Base-by-base conservation (phyloP, 2,113 vertebrate species). In the Rhea americana region DNA sequence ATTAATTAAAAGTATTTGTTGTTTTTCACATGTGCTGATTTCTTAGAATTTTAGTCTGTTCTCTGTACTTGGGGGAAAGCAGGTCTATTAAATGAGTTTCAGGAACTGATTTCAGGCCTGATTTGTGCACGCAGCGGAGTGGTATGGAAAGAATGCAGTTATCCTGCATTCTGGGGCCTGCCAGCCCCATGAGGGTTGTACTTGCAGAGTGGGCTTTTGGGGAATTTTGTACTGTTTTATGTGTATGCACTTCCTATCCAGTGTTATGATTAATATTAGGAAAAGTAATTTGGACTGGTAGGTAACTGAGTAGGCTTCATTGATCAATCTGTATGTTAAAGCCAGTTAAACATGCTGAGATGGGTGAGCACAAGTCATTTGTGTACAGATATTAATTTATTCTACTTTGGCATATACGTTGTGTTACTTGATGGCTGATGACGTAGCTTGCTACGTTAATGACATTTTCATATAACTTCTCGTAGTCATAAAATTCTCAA, bases 91-190 rank as follows among this genome's bases (percentile, higher is more conserved):
- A 85, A 93, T 93, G 91, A 96, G 91, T 87, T 92, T 95, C 89
- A 96, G 83, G 93, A 93, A 70, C 83, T 48, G 87, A 88, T 96
- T 97, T 84, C 96, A 91, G 93, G 74, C 90, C 90, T 93, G 80
- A 80, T 94, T 96, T 96, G 92, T 96, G 83, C 65, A 96, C 93
- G 92, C 95, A 92, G 96, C 84, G 91, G 94, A 94, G 90, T 93
- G 97, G 97, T 97, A 98, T 98, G 97, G 97, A 80, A 97, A 91
- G 98, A 98, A 98, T 98, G 97, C 53, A 48, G 94, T 96, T 96
- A 93, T 95, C 94, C 96, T 95, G 91, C 96, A 95, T 97, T 96
- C 86, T 95, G 94, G 92, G 91, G 95, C 95, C 94, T 91, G 83
- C 85, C 94, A 96, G 77, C 92, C 97, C 89, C 93, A 59, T 75